Conservation (phyloP, 2,888 invertebrate genomes). For the Acanthosepion pharaonis region DNA sequence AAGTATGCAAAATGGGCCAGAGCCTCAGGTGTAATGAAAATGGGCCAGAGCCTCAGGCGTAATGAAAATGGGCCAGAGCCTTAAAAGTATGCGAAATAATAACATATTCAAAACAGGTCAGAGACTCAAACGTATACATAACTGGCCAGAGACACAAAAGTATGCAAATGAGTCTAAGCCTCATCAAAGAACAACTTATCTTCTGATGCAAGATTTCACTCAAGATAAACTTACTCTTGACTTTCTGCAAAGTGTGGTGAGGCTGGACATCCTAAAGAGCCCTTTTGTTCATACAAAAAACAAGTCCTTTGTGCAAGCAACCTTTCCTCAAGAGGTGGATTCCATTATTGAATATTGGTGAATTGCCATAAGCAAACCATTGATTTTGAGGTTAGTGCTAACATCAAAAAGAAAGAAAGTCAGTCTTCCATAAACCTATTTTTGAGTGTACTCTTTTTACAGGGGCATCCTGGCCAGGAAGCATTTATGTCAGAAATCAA, state of each 20-base stretch:
- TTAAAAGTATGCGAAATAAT: too few relatives aligned
- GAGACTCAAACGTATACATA: too few relatives aligned
- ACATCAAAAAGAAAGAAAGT: conserved; percentile 17
- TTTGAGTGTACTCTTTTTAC: background rate
- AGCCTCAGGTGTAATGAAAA: too few relatives aligned
- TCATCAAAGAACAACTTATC: background rate
- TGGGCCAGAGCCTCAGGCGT: too few relatives aligned
- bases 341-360: conserved; percentile 11
- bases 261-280: background rate
- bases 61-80: too few relatives aligned
- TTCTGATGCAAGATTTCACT: background rate
- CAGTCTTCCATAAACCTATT: conserved; percentile 25
- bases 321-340: background rate
- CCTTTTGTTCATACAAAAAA: background rate
- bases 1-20: too few relatives aligned
- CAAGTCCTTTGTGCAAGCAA: background rate
- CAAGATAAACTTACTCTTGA: background rate
- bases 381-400: background rate
- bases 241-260: background rate
- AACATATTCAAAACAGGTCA: too few relatives aligned
- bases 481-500: background rate
- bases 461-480: background rate
- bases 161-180: background rate
- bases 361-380: background rate
- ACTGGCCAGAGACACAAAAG: too few relatives aligned